Base-by-base conservation (phyloP, 2,797 vertebrate species). In the Anguilla obscura region DNA sequence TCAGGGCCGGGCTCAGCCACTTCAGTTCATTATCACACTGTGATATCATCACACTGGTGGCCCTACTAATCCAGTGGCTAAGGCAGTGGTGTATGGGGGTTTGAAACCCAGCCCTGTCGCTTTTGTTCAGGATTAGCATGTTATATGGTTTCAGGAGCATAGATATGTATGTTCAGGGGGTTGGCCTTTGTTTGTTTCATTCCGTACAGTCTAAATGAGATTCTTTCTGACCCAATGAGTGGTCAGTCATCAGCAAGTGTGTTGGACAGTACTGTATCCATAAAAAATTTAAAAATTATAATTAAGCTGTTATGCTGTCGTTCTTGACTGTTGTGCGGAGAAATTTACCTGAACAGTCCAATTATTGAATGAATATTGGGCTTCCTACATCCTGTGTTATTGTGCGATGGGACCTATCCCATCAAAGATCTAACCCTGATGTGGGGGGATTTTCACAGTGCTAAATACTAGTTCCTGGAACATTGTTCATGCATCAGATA, bases 331-430 rank as follows among this genome's bases (percentile, higher is more conserved):
- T n/a, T 69, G 63, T 69, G 24, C 7, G 40, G 52, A 66, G 36
- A 52, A 69, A 58, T 89, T 90, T 88, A 90, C 86, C 63, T 89
- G 36, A 82, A 89, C 74, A 89, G 66, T 82, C 89, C 71, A 88
- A 69, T 90, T 87, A 87, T 88, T 90, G 86, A 87, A 50, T 56
- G 54, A 54, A 30, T 69, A 79, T 40, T 66, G 60, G 36, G 21
- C 33, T 79, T 79, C 36, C 74, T 40, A 6, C 30, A 45, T 79
- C 74, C 40, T 5, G 9, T 40, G 36, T 24, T 40, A 80, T 14
- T 21, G 6, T 24, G 36, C 5, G 2, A 48, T 5, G 40, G 45
- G 33, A 1, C 76, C 45, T 52, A 7, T 48, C 45, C 50, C 45
- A 16, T 52, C 21, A 84, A 84, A 84, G 50, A 30, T 9, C 24